Base-by-base conservation (phyloP, 2,888 invertebrate genomes). In the Gymnoscelis rufifasciata region DNA sequence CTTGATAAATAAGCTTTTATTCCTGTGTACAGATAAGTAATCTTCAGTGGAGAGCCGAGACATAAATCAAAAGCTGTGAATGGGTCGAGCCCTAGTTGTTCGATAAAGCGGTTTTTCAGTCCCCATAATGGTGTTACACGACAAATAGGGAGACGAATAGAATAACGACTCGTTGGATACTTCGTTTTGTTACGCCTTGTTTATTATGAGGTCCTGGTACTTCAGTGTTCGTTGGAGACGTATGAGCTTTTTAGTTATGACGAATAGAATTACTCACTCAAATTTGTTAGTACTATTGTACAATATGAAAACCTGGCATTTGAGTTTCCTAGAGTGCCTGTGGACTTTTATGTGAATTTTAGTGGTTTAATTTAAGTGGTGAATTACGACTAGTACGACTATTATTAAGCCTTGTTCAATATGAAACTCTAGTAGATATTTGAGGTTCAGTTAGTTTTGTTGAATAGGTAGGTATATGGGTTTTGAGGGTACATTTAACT, bases 51-150 rank as follows among this genome's bases (percentile, higher is more conserved):
- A 70, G 61, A 74, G 76, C 75, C 73, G 68, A 69, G 62, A 64
- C 74, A 80, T 83, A 83, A 84, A 83, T 81, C 83, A 83, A 76
- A 76, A 74, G 73, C 76, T 70, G 75, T 81, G 80, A 78, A 82
- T 78, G 77, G 77, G 74, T 74, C 71, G 67, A 59, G 66, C 53
- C 52, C 54, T 50, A 52, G 51, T 51, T 43, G 57, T 51, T 43
- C 51, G 54, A 54, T 57, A 54, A 57, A 54, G 52, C 42, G 50
- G 52, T 52, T 57, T 57, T 57, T 52, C 52, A 51, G 51, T 47
- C 45, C 42, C 38, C 52, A 46, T 51, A 54, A 57, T 54, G 52
- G 57, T 51, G 48, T 51, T 52, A 48, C 56, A 51, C 45, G 55
- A 49, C 43, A 51, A 48, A 50, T 51, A 51, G 51, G 42, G 40